Evolutionary conservation across 2,888 invertebrate species (phyloP), one percentile per base, ranked within the genome.

Genomic region (Euspilapteryx auroguttella): DNA sequence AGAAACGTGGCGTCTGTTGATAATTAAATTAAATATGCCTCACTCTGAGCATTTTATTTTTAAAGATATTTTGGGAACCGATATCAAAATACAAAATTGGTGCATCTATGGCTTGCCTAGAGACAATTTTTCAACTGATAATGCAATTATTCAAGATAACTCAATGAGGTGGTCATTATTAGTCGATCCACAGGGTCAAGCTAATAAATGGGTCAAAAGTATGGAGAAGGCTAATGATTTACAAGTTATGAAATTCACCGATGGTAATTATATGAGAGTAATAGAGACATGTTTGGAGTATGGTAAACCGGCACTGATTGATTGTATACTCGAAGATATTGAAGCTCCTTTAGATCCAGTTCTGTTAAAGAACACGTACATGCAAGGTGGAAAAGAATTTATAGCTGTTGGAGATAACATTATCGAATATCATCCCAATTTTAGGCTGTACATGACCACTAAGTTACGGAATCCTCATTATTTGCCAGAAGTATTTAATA

Each of bases 71-170:
- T 69, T 96, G 30, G 94, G 94, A 1, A 83, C 88, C 12, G 91
- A 94, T 36, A 89, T 94, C 15, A 87, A 87, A 55, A 89, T 91
- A 40, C 89, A 92, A 62, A 83, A 85, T 35, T 93, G 92, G 92
- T 87, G 86, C 47, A 88, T 91, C 38, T 81, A 80, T 33, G 89
- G 89, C 2, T 65, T 93, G 31, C 91, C 92, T 0, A 76, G 86
- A 39, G 92, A 93, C 62, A 73, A 79, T 5, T 91, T 91, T 64
- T 91, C 91, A 1, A 85, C 84, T 23, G 90, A 92, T 47, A 93
- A 92, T 62, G 91, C 84, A 28, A 86, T 92, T 27, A 90, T 92
- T 44, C 86, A 88, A 58, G 85, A 87, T 43, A 86, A 82, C 47
- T 86, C 89, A 0, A 81, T 85, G 56, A 75, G 85, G 32, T 87